These are phyloP conservation scores for Percina caprodes DNA, from an alignment of 2,113 vertebrate genomes.

Conservation along the genomic window DNA sequence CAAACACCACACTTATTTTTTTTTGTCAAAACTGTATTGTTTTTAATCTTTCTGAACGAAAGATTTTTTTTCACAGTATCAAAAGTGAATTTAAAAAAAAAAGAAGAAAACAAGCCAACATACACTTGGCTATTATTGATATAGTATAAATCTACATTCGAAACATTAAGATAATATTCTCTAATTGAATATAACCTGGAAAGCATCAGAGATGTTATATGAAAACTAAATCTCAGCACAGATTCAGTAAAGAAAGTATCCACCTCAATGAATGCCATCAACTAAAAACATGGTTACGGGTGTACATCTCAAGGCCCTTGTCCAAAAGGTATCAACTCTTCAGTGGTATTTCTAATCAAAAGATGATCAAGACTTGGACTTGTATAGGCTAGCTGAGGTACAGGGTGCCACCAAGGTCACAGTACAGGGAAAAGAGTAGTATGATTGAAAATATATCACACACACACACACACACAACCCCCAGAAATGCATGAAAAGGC, in stretches of 20 bases:
- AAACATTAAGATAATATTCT: conserved; percentile 84
- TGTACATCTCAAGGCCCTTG: conserved; percentile 54
- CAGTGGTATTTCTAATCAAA: conserved; percentile 47
- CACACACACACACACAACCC: conserved; percentile 43
- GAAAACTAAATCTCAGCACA: conserved; percentile 78
- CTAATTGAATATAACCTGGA: conserved; percentile 85
- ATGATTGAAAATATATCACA: conserved; percentile 53
- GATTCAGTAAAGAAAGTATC: conserved; percentile 55
- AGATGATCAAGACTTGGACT: conserved; percentile 46
- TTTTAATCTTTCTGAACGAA: conserved; percentile 92
- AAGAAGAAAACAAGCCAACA: conserved; percentile 81
- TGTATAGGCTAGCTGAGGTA: conserved; percentile 42
- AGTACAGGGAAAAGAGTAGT: conserved; percentile 54
- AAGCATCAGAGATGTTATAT: conserved; percentile 87
- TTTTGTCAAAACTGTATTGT: conserved; percentile 91
- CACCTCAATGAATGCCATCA: conserved; percentile 72
- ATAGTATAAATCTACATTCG: conserved; percentile 90
- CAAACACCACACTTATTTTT: conserved; percentile 82
- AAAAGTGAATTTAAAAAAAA: conserved; percentile 88
- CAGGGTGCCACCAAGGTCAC: conserved; percentile 48
- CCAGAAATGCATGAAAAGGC: conserved; percentile 55
- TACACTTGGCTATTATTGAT: conserved; percentile 85
- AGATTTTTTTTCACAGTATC: conserved; percentile 96
- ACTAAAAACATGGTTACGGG: conserved; percentile 57
- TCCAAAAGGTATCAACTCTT: conserved; percentile 48